phyloP scores from a whole-genome alignment of 2,797 vertebrate species.

The Gadopsis marmoratus region DNA sequence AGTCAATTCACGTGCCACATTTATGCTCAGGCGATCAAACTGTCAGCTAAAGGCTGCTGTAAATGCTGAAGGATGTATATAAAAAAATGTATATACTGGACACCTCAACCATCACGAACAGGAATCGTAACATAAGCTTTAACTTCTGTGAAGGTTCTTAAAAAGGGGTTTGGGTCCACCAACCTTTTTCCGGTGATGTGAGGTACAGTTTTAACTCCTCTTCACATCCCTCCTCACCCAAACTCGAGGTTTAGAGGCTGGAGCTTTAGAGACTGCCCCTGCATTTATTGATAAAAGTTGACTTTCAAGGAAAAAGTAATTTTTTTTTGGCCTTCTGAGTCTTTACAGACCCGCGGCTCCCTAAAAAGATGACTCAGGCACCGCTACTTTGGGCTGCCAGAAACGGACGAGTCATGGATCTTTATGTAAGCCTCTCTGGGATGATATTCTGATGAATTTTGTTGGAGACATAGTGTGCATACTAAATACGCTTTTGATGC shows the following conservation, averaged over 20 bases:
- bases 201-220: conserved; percentile 13
- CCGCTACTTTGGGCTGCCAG: conserved; percentile 32
- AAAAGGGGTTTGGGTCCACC: background rate
- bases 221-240: conserved; percentile 23
- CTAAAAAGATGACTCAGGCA: conserved; percentile 44
- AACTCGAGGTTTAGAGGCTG: conserved; percentile 27
- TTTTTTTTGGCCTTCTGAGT: conserved; percentile 18
- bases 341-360: conserved; percentile 12
- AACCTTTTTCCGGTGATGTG: conserved; percentile 10
- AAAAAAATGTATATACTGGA: background rate
- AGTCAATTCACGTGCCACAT: background rate
- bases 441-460: conserved; percentile 36
- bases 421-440: conserved; percentile 46
- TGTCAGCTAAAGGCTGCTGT: background rate
- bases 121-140: background rate
- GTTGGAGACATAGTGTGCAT: conserved; percentile 19
- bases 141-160: background rate
- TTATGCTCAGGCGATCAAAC: background rate
- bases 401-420: conserved; percentile 34
- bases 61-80: background rate
- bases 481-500: conserved; percentile 30
- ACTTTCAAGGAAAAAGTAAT: conserved; percentile 20
- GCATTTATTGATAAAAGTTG: conserved; percentile 44
- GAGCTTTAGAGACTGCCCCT: conserved; percentile 20
- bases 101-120: background rate